Base-by-base conservation (phyloP, 1,140 invertebrate genomes). In the Cotesia chilonis region DNA sequence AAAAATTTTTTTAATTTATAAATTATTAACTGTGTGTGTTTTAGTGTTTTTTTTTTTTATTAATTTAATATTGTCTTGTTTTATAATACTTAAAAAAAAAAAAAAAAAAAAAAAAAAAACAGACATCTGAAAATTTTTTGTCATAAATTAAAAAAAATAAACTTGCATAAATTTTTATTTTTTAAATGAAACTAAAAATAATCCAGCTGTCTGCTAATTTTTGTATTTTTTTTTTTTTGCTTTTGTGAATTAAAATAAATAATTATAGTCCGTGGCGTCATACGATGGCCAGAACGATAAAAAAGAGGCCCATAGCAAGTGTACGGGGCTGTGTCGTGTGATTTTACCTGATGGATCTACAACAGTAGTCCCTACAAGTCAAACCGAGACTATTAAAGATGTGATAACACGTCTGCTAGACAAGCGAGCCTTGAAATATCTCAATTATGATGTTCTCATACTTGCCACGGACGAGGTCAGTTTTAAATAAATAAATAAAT, bases 261-360 rank as follows among this genome's bases (percentile, higher is more conserved):
- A 83, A 82, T 87, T 87, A 79, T 87, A 87, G 86, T 87, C 85
- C 67, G 79, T 82, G 71, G 85, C 84, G 80, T 87, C 85, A 79
- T 87, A 77, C 69, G 85, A 87, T 79, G 86, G 86, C 78, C 84
- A 84, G 55, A 85, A 84, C 70, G 85, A 87, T 81, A 85, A 83
- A 75, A 85, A 81, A 83, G 85, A 87, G 52, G 79, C 79, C 79
- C 84, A 83, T 71, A 75, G 79, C 73, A 87, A 87, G 80, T 87
- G 85, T 76, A 83, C 84, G 72, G 86, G 85, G 37, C 84, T 97
- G 65, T 97, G 95, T 87, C 91, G 96, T 68, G 94, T 98, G 59
- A 92, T 95, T 79, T 88, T 98, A 67, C 95, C 94, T 3, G 96
- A 97, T 87, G 92, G 93, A 60, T 95, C 95, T 35, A 96, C 96